These are phyloP conservation scores for Ceratothoa steindachneri DNA, from an alignment of 2,888 invertebrate genomes.

Conservation along the genomic window DNA sequence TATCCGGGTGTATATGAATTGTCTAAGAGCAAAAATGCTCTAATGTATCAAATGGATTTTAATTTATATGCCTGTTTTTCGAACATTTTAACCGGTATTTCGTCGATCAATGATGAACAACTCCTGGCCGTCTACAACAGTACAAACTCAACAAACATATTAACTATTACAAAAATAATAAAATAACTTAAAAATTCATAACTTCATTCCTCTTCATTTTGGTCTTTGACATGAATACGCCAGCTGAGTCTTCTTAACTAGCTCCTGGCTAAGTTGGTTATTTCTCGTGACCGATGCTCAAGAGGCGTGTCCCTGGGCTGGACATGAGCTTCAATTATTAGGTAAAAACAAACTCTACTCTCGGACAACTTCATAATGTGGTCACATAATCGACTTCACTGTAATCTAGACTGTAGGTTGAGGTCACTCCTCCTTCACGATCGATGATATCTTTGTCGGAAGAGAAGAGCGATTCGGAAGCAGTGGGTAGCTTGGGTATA, in stretches of 20 bases:
- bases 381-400: constrained; percentile 46
- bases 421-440: constrained; percentile 41
- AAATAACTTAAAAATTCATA: background rate
- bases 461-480: constrained; percentile 44
- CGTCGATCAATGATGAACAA: background rate
- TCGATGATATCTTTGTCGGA: constrained; percentile 43
- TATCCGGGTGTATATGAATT: background rate
- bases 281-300: too few relatives aligned
- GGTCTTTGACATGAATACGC: too few relatives aligned
- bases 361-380: constrained; percentile 38
- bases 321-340: background rate
- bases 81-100: too few relatives aligned
- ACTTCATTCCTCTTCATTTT: too few relatives aligned
- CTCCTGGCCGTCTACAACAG: background rate
- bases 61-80: too few relatives aligned
- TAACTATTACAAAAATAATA: background rate
- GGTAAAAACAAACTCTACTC: constrained; percentile 2
- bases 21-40: background rate
- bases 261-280: too few relatives aligned
- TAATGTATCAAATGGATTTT: background rate
- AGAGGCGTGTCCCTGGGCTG: too few relatives aligned
- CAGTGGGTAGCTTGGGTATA: constrained; percentile 43
- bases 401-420: constrained; percentile 45
- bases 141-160: background rate
- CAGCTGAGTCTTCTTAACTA: too few relatives aligned